Evolutionary conservation across 1,140 invertebrate species (phyloP), one percentile per base, ranked within the genome.

Genomic region (Scylla paramamosain): DNA sequence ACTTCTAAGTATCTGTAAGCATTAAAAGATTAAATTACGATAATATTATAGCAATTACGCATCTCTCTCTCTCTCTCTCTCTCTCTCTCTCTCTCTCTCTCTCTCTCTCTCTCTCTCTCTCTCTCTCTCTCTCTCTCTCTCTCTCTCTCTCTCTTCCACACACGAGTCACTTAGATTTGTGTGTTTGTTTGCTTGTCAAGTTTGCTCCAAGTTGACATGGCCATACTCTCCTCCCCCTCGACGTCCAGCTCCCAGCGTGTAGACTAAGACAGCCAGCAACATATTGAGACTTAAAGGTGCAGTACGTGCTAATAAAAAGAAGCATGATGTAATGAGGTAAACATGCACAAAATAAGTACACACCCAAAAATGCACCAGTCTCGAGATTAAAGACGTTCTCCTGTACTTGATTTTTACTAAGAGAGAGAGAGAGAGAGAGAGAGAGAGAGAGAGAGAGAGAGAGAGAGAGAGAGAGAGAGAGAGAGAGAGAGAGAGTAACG

Each of bases 391-490:
- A 77, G 67, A n/a, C 67, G 52, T 59, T 59, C 16, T 59, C 52
- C 52, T 59, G 52, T 59, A 39, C 6, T 6, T 39, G 39, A 39
- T 39, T 39, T 39, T 39, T 39, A 39, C 39, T 28, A 16, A 91
- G 89, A 91, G 89, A 91, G 89, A 91, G 48, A 91, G 89, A 91
- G 89, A 91, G 89, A 93, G 91, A 84, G 31, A 67, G 59, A 84
- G 32, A 93, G 32, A 83, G 31, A 83, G 77, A 93, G 77, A 93
- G 91, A 93, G 32, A 93, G 59, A 83, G 67, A 82, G 77, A 45
- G 39, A 84, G 91, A 82, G 77, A 93, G 91, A 93, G 91, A 93
- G 77, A 92, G 91, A 92, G 91, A 84, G 67, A 92, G 77, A 84
- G 77, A 84, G 91, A 93, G 91, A 84, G 77, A 84, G 77, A 93